Conservation (phyloP, 2,797 vertebrate genomes). For the Lophotriccus pileatus region DNA sequence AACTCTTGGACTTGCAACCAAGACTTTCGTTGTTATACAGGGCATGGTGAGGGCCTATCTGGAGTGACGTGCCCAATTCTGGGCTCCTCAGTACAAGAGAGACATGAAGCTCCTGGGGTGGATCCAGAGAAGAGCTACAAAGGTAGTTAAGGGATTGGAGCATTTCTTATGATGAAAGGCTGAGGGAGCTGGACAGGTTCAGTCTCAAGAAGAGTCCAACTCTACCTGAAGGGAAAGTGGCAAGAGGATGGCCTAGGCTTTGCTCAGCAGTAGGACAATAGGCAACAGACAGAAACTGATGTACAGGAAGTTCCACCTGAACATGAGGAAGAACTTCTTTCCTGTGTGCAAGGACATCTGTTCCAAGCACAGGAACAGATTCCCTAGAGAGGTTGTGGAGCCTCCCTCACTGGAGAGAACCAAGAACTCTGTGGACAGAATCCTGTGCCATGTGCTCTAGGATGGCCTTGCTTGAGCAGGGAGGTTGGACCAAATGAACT, state of each 20-base stretch:
- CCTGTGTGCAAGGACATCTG: not conserved
- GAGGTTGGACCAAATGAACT: not conserved
- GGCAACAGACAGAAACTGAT: not conserved
- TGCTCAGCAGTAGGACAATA: not conserved
- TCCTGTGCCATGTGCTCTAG: not conserved
- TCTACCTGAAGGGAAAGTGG: not conserved
- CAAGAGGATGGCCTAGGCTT: not conserved
- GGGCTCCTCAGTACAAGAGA: not conserved
- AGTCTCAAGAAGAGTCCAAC: not conserved
- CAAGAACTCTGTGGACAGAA: too few relatives aligned
- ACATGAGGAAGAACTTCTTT: not conserved
- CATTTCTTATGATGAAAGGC: not conserved
- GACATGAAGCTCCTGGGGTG: not conserved
- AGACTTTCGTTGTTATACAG: not conserved
- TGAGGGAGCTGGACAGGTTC: not conserved
- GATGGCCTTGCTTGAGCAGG: not conserved
- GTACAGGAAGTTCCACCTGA: not conserved
- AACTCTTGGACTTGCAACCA: not conserved
- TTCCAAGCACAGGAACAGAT: not conserved
- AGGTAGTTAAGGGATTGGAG: not conserved
- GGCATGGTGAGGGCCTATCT: fast-evolving
- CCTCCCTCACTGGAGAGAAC: not conserved
- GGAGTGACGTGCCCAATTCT: fast-evolving
- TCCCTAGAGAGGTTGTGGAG: not conserved
- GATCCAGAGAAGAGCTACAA: not conserved